Conservation (phyloP, 2,113 vertebrate species). For the Tragelaphus imberbis region DNA sequence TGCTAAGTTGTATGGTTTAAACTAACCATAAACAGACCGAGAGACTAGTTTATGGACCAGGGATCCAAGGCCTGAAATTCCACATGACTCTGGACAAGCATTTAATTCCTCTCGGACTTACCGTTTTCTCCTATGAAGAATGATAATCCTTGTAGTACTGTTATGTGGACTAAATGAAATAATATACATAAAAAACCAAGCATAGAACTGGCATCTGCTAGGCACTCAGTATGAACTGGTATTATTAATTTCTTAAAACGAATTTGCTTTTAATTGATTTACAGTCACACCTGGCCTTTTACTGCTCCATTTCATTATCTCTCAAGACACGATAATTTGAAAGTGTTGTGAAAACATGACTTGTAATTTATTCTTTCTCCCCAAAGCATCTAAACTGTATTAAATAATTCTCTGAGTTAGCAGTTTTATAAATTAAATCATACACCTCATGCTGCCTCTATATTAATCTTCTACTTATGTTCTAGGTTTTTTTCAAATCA, state of each 20-base stretch:
- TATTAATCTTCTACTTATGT: not conserved
- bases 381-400: not conserved
- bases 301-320: not conserved
- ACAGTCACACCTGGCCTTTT: not conserved
- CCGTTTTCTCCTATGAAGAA: not conserved
- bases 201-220: not conserved
- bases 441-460: not conserved
- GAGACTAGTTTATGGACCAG: not conserved
- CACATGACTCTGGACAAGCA: not conserved
- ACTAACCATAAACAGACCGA: not conserved
- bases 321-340: not conserved
- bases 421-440: slow-evolving; percentile 21
- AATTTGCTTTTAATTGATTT: slow-evolving; percentile 24
- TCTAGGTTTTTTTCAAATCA: not conserved
- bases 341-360: not conserved
- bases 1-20: not conserved
- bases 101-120: not conserved
- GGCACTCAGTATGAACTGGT: not conserved
- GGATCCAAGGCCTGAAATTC: not conserved
- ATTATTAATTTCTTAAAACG: slow-evolving; percentile 19
- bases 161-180: not conserved
- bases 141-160: not conserved
- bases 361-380: slow-evolving; percentile 7
- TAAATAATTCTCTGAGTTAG: not conserved
- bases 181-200: not conserved